These are phyloP conservation scores for Dyspetes luteomarginatus DNA, from an alignment of 2,888 invertebrate species.

Conservation along the genomic window DNA sequence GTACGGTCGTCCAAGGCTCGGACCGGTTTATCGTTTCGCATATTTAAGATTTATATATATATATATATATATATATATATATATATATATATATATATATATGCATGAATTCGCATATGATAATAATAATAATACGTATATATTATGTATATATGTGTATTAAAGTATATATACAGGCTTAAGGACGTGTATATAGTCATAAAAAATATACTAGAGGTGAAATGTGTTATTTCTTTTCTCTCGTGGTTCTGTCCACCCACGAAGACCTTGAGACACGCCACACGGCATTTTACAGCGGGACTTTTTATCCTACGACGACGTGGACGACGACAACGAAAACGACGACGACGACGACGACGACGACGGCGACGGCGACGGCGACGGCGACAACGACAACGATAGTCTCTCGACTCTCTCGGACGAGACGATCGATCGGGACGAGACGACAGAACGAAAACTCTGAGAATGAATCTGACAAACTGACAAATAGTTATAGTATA, in stretches of 20 bases:
- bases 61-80: neutral
- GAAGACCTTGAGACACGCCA: conserved; percentile 17
- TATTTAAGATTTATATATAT: neutral
- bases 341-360: conserved; percentile 25
- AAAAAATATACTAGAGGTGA: neutral
- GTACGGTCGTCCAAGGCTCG: conserved; percentile 3
- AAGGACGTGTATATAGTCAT: neutral
- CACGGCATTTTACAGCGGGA: conserved; percentile 24
- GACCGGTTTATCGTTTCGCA: conserved; percentile 47
- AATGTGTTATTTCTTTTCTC: neutral
- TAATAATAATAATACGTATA: neutral
- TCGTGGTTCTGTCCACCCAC: conserved; percentile 23
- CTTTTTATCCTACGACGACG: conserved; percentile 12
- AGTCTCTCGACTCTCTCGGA: conserved; percentile 32
- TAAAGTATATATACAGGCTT: neutral
- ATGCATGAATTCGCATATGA: neutral
- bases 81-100: neutral
- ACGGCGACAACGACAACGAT: conserved; percentile 28
- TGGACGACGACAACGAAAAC: conserved; percentile 26
- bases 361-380: neutral
- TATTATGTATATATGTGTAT: neutral
- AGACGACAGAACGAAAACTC: conserved; percentile 42
- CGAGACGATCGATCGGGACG: conserved; percentile 48
- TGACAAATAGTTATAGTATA: conserved; percentile 44
- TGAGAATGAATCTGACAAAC: conserved; percentile 43